These are phyloP conservation scores for Gymnoscopelus braueri DNA, from an alignment of 2,797 vertebrate species.

Conservation along the genomic window DNA sequence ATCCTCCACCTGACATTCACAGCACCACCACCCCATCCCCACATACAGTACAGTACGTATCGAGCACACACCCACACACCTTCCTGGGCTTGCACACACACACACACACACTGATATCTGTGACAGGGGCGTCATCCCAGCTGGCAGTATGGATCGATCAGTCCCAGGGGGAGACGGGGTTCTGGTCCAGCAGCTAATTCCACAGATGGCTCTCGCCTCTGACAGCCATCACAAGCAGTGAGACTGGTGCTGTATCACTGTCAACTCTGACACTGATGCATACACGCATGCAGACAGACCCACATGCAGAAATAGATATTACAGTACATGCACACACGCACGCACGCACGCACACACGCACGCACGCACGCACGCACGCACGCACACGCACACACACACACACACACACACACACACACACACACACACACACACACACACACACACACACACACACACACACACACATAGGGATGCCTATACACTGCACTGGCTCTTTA, in stretches of 20 bases:
- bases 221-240: constrained; percentile 55
- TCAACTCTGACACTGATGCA: constrained; percentile 27
- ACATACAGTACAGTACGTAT: no score
- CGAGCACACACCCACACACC: neutral
- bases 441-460: no score
- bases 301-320: constrained; percentile 10
- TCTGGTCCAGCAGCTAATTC: constrained; percentile 52
- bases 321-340: neutral
- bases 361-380: no score
- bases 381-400: neutral
- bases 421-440: no score
- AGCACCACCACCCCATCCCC: no score
- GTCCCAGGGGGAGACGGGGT: constrained; percentile 26
- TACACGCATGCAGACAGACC: constrained; percentile 7
- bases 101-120: neutral
- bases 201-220: constrained; percentile 59
- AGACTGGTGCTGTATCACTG: constrained; percentile 55
- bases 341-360: constrained; percentile 4
- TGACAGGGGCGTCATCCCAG: constrained; percentile 17
- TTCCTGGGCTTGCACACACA: neutral
- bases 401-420: constrained; percentile 6
- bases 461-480: no score
- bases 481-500: no score
- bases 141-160: constrained; percentile 45
- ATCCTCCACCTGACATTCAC: no score